Percentiles rank a stretch among this genome's conserved stretches.
Evolutionary conservation across 2,888 invertebrate genomes (phyloP).

Genomic region (Dendrolimus pini): DNA sequence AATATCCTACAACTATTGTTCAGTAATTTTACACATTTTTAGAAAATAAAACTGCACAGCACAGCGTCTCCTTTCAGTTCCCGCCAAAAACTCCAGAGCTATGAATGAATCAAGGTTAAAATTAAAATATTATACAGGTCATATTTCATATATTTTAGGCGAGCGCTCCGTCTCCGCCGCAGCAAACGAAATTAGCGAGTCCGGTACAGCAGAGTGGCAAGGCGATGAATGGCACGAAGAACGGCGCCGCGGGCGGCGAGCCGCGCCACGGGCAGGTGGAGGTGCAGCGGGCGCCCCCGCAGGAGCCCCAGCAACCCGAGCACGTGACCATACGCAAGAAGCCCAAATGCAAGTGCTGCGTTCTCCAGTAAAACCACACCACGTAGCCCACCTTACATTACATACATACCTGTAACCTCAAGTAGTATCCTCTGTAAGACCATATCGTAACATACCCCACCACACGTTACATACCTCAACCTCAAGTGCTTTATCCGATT

Average conservation of each 20-base stretch:
- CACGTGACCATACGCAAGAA: constrained; percentile 96
- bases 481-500: no score
- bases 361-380: constrained; percentile 83
- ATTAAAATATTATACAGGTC: no score
- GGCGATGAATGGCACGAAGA: constrained; percentile 67
- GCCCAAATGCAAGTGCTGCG: constrained; percentile 96
- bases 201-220: constrained; percentile 53
- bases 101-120: no score
- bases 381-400: not conserved
- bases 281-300: constrained; percentile 85
- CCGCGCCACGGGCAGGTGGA: constrained; percentile 76
- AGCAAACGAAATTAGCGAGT: constrained; percentile 46
- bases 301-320: constrained; percentile 89
- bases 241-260: constrained; percentile 53
- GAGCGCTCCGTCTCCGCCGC: constrained; percentile 54
- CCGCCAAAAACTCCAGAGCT: no score
- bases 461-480: constrained; percentile 1
- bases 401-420: no score
- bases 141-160: constrained; percentile 30
- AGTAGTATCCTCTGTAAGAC: no score
- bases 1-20: no score
- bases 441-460: constrained; percentile 1
- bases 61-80: no score
- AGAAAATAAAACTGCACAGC: no score
- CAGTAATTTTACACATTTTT: no score